Evolutionary conservation across 1,140 invertebrate genomes (phyloP).

Genomic region (Trichonephila clavipes): DNA sequence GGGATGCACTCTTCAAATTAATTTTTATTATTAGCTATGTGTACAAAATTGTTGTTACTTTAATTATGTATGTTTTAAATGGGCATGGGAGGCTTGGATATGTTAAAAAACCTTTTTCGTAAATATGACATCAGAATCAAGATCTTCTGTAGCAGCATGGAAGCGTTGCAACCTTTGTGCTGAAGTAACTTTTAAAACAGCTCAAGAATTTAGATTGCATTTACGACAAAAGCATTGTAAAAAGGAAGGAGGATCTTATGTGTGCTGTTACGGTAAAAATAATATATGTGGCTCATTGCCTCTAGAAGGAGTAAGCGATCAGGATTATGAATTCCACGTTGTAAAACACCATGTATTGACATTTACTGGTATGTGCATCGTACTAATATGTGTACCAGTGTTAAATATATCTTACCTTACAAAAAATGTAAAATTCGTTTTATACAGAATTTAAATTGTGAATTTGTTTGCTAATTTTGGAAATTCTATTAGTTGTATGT

Average conservation of each 20-base stretch:
- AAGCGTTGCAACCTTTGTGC: conserved; percentile 77
- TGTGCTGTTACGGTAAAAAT: conserved; percentile 94
- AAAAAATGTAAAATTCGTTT: no score
- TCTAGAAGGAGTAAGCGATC: conserved; percentile 92
- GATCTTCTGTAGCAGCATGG: conserved; percentile 76
- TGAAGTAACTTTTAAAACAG: conserved; percentile 78
- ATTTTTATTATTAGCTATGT: conserved; percentile 53
- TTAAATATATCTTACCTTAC: no score
- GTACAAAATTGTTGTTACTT: conserved; percentile 30
- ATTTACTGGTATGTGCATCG: conserved; percentile 54
- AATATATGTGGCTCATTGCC: conserved; percentile 92
- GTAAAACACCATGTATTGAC: conserved; percentile 87
- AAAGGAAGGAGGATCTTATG: conserved; percentile 89
- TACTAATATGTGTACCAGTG: background rate
- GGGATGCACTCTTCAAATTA: conserved; percentile 37
- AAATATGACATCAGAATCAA: conserved; percentile 69
- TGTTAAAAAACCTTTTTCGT: conserved; percentile 40
- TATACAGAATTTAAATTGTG: no score
- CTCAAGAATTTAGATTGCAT: conserved; percentile 84
- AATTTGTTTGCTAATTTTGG: no score
- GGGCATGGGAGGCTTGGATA: conserved; percentile 13
- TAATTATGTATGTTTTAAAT: conserved; percentile 8
- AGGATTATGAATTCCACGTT: conserved; percentile 93
- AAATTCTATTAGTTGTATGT: no score
- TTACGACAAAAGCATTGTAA: conserved; percentile 90